Evolutionary conservation across 2,797 vertebrate genomes (phyloP), one percentile per base, ranked within the genome.

Genomic region (Rhabdomys pumilio): DNA sequence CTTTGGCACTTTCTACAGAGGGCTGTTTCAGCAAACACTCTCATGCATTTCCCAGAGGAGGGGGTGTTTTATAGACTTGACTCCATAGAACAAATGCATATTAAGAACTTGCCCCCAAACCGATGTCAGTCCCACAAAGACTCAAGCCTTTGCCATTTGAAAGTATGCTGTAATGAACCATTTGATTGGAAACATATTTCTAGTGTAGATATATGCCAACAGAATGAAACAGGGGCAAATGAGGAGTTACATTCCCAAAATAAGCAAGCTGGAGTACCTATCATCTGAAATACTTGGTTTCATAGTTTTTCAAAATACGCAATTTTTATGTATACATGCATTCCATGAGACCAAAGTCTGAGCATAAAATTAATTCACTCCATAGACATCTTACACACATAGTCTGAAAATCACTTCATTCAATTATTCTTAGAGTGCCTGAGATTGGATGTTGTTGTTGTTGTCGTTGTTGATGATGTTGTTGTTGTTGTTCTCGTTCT

Each of bases 41-140:
- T 90, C 20, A 72, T 14, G 38, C 19, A 59, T 77, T 92, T 81
- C 31, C 57, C 17, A 63, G 55, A 92, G 12, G 31, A n/a, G 6
- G 7, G 7, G 17, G 13, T 67, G 20, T 67, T 79, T 72, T 81
- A 17, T 83, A 72, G 22, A 84, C 11, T n/a, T 67, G 47, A 73
- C 5, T 38, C 59, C 0, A 59, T 77, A 72, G 9, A 47, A 59
- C 0, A 81, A 53, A 1, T 24, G 4, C 3, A 24, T 29, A 2
- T 80, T 15, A 91, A 96, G 4, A 67, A 90, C 67, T 79, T 94
- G 12, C 50, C 41, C 44, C 29, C 31, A 63, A 77, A 90, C 55
- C 4, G 13, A 47, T 72, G 63, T 72, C 80, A 76, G 24, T 83
- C 44, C n/a, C 67, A 0, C 13, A 53, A 47, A 77, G 57, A 12